Conservation (phyloP, 2,888 invertebrate species). For the Yponomeuta plumbellus region DNA sequence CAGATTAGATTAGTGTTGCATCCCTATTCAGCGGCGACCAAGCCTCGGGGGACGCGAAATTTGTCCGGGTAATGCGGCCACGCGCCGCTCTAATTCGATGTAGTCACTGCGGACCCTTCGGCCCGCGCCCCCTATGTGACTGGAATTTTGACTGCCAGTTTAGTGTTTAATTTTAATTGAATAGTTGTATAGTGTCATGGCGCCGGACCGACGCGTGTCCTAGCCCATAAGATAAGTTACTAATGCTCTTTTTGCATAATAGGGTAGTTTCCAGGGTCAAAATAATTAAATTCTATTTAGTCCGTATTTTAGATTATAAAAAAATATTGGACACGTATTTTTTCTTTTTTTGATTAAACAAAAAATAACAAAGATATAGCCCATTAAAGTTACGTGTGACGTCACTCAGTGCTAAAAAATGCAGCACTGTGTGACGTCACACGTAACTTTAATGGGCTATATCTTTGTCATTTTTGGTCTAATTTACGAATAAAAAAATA, state of each 20-base stretch:
- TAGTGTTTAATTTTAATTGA: slow-evolving; percentile 72
- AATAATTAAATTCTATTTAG: too few relatives aligned
- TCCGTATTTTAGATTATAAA: too few relatives aligned
- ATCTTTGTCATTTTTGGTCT: too few relatives aligned
- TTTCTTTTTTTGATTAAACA: too few relatives aligned
- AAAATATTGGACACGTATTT: too few relatives aligned
- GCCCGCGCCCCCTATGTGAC: slow-evolving; percentile 49
- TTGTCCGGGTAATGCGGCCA: slow-evolving; percentile 74
- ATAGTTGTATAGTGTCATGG: slow-evolving; percentile 48
- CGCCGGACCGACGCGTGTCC: slow-evolving; percentile 41
- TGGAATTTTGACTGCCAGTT: slow-evolving; percentile 57
- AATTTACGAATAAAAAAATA: too few relatives aligned
- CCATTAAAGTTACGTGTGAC: too few relatives aligned
- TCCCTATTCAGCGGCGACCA: slow-evolving; percentile 41
- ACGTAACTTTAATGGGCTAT: too few relatives aligned
- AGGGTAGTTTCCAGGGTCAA: slow-evolving; percentile 31
- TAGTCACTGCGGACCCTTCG: slow-evolving; percentile 48
- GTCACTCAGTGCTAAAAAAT: too few relatives aligned
- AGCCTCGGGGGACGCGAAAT: slow-evolving; percentile 60
- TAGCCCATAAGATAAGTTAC: slow-evolving; percentile 58
- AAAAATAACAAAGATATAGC: too few relatives aligned
- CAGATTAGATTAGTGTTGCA: slow-evolving; percentile 75
- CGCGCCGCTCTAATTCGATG: slow-evolving; percentile 73
- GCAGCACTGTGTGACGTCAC: too few relatives aligned
- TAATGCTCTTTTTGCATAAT: slow-evolving; percentile 70